Evolutionary conservation across 2,888 invertebrate species (phyloP).

Genomic region (Leucophora obtusa): DNA sequence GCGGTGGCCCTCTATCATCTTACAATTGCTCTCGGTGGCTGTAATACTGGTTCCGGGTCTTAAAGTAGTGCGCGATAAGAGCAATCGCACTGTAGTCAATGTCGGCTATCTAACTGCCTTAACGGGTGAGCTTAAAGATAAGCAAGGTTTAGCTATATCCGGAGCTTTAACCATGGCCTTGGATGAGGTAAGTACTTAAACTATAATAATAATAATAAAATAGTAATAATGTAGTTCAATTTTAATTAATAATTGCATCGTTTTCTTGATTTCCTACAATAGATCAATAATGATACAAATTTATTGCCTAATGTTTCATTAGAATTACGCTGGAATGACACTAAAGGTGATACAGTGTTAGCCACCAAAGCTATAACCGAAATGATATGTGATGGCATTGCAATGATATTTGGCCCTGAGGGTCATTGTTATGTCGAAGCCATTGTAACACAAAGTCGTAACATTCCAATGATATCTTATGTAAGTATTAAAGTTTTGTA

Average conservation of each 20-base stretch:
- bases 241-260: background rate
- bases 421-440: slow-evolving; percentile 96
- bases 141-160: slow-evolving; percentile 92
- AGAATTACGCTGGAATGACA: slow-evolving; percentile 89
- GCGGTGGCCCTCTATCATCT: slow-evolving; percentile 81
- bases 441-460: slow-evolving; percentile 93
- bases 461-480: slow-evolving; percentile 98
- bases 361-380: slow-evolving; percentile 91
- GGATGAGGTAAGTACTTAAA: slow-evolving; percentile 82
- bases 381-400: slow-evolving; percentile 93
- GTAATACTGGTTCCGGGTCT: slow-evolving; percentile 80
- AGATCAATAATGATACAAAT: slow-evolving; percentile 86
- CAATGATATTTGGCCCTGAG: slow-evolving; percentile 97
- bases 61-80: slow-evolving; percentile 76
- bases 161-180: slow-evolving; percentile 95
- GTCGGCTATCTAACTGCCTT: slow-evolving; percentile 92
- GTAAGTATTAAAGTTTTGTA: slow-evolving; percentile 82
- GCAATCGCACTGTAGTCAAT: slow-evolving; percentile 81
- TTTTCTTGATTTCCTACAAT: slow-evolving; percentile 46
- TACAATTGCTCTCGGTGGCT: slow-evolving; percentile 84
- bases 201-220: background rate
- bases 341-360: slow-evolving; percentile 89
- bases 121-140: slow-evolving; percentile 86
- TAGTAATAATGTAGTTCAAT: background rate
- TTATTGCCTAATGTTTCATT: slow-evolving; percentile 87